These are phyloP conservation scores for Pterostichus madidus DNA, from an alignment of 2,888 invertebrate species.

Conservation along the genomic window DNA sequence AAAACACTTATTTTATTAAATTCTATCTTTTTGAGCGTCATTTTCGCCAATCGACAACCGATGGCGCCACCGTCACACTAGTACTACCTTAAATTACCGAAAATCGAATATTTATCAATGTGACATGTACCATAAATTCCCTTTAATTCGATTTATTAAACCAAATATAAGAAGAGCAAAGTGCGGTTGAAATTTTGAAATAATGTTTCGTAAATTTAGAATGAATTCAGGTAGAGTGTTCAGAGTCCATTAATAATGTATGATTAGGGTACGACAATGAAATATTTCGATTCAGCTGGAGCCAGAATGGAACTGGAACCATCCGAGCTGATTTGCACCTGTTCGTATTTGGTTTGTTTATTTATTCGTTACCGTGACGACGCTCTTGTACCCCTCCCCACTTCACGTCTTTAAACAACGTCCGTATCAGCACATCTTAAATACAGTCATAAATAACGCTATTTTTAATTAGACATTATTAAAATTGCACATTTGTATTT, in stretches of 20 bases:
- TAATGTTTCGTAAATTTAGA: no score
- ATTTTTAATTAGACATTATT: slow-evolving; percentile 67
- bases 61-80: no score
- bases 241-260: background rate
- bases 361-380: slow-evolving; percentile 48
- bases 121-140: no score
- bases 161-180: no score
- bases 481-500: slow-evolving; percentile 66
- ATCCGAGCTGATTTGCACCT: slow-evolving; percentile 47
- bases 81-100: no score
- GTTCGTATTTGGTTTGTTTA: slow-evolving; percentile 21
- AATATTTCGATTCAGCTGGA: slow-evolving; percentile 11
- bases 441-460: slow-evolving; percentile 67
- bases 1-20: no score
- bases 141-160: no score
- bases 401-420: slow-evolving; percentile 17
- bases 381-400: slow-evolving; percentile 18
- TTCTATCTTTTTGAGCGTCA: no score
- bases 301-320: slow-evolving; percentile 48
- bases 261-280: background rate
- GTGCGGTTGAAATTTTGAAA: no score
- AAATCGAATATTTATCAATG: no score
- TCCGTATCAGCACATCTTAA: slow-evolving; percentile 62
- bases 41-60: no score
- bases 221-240: no score